Evolutionary conservation across 2,113 vertebrate species (phyloP), one percentile per base, ranked within the genome.

Genomic region (Varanus salvator): DNA sequence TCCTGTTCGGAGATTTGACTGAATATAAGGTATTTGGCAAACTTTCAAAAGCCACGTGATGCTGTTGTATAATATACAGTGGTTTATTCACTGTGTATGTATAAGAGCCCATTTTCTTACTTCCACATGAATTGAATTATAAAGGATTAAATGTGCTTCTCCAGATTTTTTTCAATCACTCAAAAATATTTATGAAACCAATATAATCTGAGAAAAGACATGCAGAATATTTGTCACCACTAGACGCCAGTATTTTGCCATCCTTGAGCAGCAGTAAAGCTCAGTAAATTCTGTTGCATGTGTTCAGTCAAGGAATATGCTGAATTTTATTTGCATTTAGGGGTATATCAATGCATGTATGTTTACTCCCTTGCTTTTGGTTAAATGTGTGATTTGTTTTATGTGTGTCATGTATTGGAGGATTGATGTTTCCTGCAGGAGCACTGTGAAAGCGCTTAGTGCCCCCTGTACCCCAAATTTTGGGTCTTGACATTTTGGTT

Each of bases 201-300:
- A 66, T 54, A 75, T 23, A 52, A 27, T 81, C 88, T 92, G 4
- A 89, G 66, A 81, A 69, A 85, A 92, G 17, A 25, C 68, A 38
- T 11, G 0, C 86, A 85, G 66, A 69, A 93, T 91, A 71, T 94
- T 89, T 71, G 15, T n/a, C 57, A 72, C 97, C 97, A 96, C 97
- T 97, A 48, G 66, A 92, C 93, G 97, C 96, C 97, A 97, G 93
- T 96, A 48, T 97, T 95, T 91, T 95, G 95, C 95, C 4, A 0
- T 93, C 9, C 88, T 44, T 95, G 89, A 72, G 91, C 27, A 90
- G 48, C 64, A 0, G 27, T 54, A n/a, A 87, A 88, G 15, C 48
- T 57, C 85, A 85, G 17, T 5, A 71, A 93, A 64, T 52, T 74
- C 83, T 83, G 23, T 91, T 75, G 69, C 87, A 12, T 88, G 2